Percentiles rank a stretch among this genome's conserved stretches.
Evolutionary conservation across 2,797 vertebrate species (phyloP).

Genomic region (Xyrichtys novacula): DNA sequence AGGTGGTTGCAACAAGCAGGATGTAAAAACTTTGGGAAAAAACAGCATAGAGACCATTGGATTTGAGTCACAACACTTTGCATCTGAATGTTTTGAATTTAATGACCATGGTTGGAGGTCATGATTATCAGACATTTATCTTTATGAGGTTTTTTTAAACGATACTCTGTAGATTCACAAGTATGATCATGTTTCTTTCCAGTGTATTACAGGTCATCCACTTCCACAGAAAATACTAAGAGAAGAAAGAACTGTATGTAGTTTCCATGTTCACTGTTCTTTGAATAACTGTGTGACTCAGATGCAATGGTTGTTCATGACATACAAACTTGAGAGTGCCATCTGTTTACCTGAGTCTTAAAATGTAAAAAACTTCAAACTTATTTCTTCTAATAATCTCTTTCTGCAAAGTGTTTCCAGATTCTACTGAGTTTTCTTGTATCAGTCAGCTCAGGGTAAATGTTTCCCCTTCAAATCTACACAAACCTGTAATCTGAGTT

Average conservation of each 20-base stretch:
- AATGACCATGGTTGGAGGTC: too few relatives aligned
- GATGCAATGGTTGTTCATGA: conserved; percentile 11
- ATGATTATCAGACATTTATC: too few relatives aligned
- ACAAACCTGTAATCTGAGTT: conserved; percentile 4
- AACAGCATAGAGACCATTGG: conserved; percentile 1
- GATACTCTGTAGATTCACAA: too few relatives aligned
- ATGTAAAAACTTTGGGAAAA: conserved; percentile 27
- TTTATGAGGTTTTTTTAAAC: too few relatives aligned
- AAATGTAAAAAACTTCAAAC: neutral
- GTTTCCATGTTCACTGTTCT: too few relatives aligned
- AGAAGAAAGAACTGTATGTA: too few relatives aligned
- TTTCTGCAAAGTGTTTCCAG: conserved; percentile 9
- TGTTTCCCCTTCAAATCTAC: neutral
- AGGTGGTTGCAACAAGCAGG: conserved; percentile 20
- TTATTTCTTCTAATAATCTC: neutral
- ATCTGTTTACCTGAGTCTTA: conserved; percentile 7
- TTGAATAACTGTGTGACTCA: conserved; percentile 13
- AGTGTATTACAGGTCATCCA: too few relatives aligned
- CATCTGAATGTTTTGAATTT: neutral
- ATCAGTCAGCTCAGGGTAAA: neutral
- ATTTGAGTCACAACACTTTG: conserved; percentile 18
- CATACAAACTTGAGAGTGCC: conserved; percentile 9
- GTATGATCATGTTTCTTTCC: too few relatives aligned
- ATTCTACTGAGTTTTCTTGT: neutral
- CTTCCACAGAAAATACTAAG: too few relatives aligned